Base-by-base conservation (phyloP, 2,113 vertebrate genomes). In the Otolemur garnettii region DNA sequence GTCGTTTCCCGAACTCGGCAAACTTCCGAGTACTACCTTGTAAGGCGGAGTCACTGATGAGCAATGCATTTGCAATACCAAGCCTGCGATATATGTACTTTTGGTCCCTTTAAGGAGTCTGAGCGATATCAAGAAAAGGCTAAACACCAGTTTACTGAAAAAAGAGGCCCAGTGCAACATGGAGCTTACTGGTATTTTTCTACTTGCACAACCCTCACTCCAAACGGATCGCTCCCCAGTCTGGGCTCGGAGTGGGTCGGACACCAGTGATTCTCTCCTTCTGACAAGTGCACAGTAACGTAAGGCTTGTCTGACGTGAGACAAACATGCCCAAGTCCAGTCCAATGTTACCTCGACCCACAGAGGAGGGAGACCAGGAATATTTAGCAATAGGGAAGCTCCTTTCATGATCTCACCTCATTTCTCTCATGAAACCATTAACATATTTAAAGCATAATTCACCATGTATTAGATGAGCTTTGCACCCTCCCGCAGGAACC, bases 211-310 rank as follows among this genome's bases (percentile, higher is more conserved):
- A 22, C 19, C 2, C n/a, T 59, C 21, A 45, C 18, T 22, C 50
- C 2, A 10, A 15, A 11, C 30, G 7, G 19, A n/a, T 22, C 0
- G 21, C 15, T 2, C 15, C 0, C n/a, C 4, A 1, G 3, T 22
- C 5, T 45, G 15, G 57, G 85, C 26, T 9, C 38, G 38, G n/a
- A 21, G 15, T 26, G 24, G 2, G 1, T 59, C 45, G 18, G 33
- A n/a, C n/a, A 30, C 12, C 17, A 18, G 18, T 14, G 15, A 7
- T 12, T 21, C 38, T 28, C 64, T 38, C 69, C 12, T 24, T 60
- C 35, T 22, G n/a, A n/a, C 26, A n/a, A 45, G 13, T 5, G 22
- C 8, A 42, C 30, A 2, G 12, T 33, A 7, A 24, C 4, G 9
- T 35, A 30, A 10, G 24, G 35, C 4, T 9, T 19, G 17, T 12